Base-by-base conservation (phyloP, 2,888 invertebrate genomes). In the Coremacera marginata region DNA sequence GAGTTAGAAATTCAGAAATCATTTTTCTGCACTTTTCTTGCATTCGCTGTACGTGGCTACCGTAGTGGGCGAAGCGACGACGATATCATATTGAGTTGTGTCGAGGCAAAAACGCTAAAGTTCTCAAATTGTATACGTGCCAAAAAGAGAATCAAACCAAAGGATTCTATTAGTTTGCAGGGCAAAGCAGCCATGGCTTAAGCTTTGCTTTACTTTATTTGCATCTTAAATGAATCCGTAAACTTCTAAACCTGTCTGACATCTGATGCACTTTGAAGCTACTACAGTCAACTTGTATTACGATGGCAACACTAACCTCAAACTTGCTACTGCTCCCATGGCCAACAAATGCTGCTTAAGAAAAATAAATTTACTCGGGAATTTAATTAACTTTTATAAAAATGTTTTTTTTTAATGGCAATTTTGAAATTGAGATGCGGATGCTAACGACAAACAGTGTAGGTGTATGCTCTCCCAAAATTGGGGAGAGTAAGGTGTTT, bases 171-270 rank as follows among this genome's bases (percentile, higher is more conserved):
- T 31, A 34, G 34, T 8, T 5, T 16, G 22, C 57, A 1, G 9
- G 34, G 31, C 11, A 11, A 31, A 16, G 63, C 11, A 63, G 31
- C 16, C 25, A 31, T 16, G 34, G 63, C n/a, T 11, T 34, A 67
- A 67, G 37, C 65, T 49, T 49, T 67, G 37, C 67, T 44, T 67
- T 37, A 49, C 67, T 67, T 67, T 44, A 67, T 67, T 67, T 67
- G 67, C 67, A 67, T 67, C 37, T 67, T 37, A 67, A 67, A 67
- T 67, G 67, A 67, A 67, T 67, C 67, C 49, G 34, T 67, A n/a
- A 44, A 67, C 44, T 67, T 67, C 16, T 19, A 49, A 22, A 22
- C 65, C 44, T 19, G 67, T 25, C 22, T 27, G n/a, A 49, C 44
- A 67, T 67, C 67, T 44, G 67, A 44, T 37, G 44, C 67, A 44